Evolutionary conservation across 2,888 invertebrate species (phyloP).

Genomic region (Lochmaea crataegi): DNA sequence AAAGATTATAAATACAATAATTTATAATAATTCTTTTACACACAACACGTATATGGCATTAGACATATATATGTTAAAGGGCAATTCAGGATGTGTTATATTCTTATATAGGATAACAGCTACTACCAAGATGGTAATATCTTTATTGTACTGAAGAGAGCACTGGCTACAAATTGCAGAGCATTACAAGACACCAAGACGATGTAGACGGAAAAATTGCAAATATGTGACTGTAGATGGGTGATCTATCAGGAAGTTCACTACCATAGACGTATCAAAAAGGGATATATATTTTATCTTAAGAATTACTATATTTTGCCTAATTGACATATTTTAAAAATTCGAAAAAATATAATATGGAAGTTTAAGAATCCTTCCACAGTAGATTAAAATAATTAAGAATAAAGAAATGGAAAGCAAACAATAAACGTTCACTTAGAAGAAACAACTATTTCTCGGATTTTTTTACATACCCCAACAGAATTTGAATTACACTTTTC

Average conservation of each 20-base stretch:
- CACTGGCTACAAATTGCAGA: constrained; percentile 59
- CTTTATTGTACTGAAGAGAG: constrained; percentile 61
- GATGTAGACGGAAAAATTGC: constrained; percentile 61
- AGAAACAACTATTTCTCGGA: no score
- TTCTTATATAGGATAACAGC: constrained; percentile 46
- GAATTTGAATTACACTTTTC: no score
- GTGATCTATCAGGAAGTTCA: constrained; percentile 56
- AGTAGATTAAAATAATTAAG: no score
- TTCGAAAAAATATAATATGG: no score
- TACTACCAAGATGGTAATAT: constrained; percentile 53
- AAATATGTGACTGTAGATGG: constrained; percentile 56
- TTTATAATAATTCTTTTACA: constrained; percentile 16
- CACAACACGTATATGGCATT: constrained; percentile 35
- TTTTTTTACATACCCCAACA: no score
- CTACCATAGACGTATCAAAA: constrained; percentile 40
- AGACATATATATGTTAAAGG: constrained; percentile 40
- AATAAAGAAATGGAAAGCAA: no score
- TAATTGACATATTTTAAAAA: no score
- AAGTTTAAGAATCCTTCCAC: no score
- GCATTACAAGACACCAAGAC: constrained; percentile 59
- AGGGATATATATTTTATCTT: neutral
- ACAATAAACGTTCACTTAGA: no score
- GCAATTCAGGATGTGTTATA: constrained; percentile 54
- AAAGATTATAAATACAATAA: neutral
- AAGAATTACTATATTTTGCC: no score